Evolutionary conservation across 2,113 vertebrate species (phyloP).

Genomic region (Rhabdornis inornatus): DNA sequence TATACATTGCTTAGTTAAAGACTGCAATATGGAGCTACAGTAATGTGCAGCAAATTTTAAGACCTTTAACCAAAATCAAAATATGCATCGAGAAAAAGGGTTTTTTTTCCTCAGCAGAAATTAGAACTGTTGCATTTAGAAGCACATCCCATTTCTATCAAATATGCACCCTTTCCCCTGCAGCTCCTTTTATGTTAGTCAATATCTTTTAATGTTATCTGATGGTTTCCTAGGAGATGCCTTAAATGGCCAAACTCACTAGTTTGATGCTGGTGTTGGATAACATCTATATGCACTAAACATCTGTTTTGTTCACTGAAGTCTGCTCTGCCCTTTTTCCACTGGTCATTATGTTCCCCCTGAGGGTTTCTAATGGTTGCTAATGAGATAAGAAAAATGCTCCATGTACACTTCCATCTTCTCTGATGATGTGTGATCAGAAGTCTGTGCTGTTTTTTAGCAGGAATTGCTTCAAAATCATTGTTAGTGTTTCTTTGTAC

Average conservation of each 20-base stretch:
- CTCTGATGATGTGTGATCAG: not conserved
- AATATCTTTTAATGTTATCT: slow-evolving; percentile 75
- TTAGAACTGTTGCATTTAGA: slow-evolving; percentile 51
- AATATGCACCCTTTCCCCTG: slow-evolving; percentile 51
- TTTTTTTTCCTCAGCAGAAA: slow-evolving; percentile 27
- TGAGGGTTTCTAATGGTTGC: slow-evolving; percentile 59
- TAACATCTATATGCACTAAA: slow-evolving; percentile 74
- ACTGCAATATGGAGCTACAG: not conserved
- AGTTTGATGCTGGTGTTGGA: slow-evolving; percentile 64
- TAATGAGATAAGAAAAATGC: slow-evolving; percentile 60
- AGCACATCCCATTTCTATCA: slow-evolving; percentile 53
- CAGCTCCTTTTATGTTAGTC: slow-evolving; percentile 75
- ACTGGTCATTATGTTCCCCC: slow-evolving; percentile 62
- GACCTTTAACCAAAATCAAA: not conserved
- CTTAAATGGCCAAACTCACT: slow-evolving; percentile 69
- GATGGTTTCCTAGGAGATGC: slow-evolving; percentile 82
- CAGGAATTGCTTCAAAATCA: slow-evolving; percentile 41
- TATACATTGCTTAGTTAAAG: not conserved
- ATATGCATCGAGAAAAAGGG: not conserved
- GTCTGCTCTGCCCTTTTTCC: slow-evolving; percentile 62
- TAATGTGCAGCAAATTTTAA: not conserved
- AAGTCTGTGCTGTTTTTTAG: slow-evolving; percentile 12
- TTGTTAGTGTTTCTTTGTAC: slow-evolving; percentile 62
- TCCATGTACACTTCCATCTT: slow-evolving; percentile 28
- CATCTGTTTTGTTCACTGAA: slow-evolving; percentile 73